Base-by-base conservation (phyloP, 2,888 invertebrate species). In the Augochlorella aurata region DNA sequence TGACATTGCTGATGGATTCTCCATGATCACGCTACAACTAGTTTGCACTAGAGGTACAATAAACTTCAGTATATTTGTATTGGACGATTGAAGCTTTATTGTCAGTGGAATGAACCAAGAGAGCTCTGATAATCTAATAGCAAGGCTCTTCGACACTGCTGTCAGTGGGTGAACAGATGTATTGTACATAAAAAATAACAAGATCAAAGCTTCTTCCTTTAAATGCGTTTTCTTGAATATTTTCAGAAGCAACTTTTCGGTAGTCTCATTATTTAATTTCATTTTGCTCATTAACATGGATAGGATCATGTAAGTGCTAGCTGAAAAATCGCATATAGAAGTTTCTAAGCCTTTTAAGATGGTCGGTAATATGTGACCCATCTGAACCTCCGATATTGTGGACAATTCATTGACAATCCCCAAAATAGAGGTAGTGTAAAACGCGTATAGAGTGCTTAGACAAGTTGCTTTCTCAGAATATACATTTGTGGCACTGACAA, bases 401-500 rank as follows among this genome's bases (percentile, higher is more conserved):
- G 94, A 91, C 0, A 94, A 93, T 54, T 95, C 94, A 80, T 97
- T 95, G 16, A 97, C 94, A 50, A 96, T 95, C 5, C 97, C 97
- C 52, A 97, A 95, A 0, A 97, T 94, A 0, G 96, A 95, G 18
- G 97, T 96, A 72, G 97, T 96, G 91, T 97, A 98, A 93, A 98
- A 98, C 12, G 97, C 97, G 90, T 97, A 96, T 2, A 97, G 94
- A 0, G 97, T 96, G 74, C 96, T 96, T 14, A 97, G 93, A 58
- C 95, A 94, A 58, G 94, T 93, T 0, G 96, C 95, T 81, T 95
- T 94, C 4, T 95, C 94, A 1, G 94, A 95, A 91, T 95, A 95
- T 82, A 95, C 95, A 73, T 95, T 95, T 0, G 97, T 95, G 1
- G 96, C 95, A 52, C 94, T 92, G 0, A 94, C 89, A 0, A 96